Evolutionary conservation across 2,888 invertebrate species (phyloP).

Genomic region (Orthosia gracilis): DNA sequence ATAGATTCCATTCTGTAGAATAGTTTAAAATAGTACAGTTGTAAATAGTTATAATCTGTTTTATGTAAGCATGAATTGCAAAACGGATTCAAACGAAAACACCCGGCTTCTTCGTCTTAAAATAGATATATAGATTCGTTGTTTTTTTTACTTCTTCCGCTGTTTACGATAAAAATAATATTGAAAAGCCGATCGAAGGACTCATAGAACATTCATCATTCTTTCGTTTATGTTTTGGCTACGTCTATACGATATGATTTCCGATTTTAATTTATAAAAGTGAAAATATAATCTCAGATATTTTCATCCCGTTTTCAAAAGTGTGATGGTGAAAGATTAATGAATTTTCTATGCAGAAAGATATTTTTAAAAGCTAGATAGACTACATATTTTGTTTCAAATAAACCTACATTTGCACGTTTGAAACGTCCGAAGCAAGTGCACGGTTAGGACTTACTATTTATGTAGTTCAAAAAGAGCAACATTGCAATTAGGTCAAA

Average conservation of each 20-base stretch:
- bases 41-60: neutral
- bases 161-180: slow-evolving; percentile 31
- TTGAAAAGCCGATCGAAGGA: slow-evolving; percentile 18
- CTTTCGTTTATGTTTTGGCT: slow-evolving; percentile 1
- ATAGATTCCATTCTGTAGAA: neutral
- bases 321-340: neutral
- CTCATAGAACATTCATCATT: slow-evolving; percentile 25
- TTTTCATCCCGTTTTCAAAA: neutral
- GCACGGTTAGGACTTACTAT: too few species aligned
- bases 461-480: too few species aligned
- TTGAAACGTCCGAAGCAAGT: too few species aligned
- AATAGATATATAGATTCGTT: neutral
- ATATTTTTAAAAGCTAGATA: neutral
- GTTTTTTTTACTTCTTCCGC: slow-evolving; percentile 5
- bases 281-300: neutral
- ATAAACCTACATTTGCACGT: too few species aligned
- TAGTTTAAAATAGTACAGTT: neutral
- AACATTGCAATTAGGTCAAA: too few species aligned
- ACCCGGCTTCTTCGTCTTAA: neutral
- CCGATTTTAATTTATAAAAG: neutral
- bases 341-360: neutral
- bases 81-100: slow-evolving; percentile 5
- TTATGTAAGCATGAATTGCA: neutral
- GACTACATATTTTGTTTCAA: neutral
- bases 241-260: neutral